These are phyloP conservation scores for Hepsetus odoe DNA, from an alignment of 2,113 vertebrate genomes.

Conservation along the genomic window DNA sequence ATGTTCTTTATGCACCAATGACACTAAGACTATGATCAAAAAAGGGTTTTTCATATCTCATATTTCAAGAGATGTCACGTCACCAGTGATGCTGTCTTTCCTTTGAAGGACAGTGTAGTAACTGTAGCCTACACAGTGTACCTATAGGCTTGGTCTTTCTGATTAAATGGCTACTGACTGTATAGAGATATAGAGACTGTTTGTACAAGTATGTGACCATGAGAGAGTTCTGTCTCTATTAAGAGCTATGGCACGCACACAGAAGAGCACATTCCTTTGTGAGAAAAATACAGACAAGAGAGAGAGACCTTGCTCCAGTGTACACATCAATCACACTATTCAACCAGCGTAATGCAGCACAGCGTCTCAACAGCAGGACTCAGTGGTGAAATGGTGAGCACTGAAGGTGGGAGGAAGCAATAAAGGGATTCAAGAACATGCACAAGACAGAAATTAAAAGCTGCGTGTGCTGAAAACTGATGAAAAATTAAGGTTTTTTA, in stretches of 20 bases:
- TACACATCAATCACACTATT: constrained; percentile 28
- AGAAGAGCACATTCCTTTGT: not conserved
- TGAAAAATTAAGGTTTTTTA: not conserved
- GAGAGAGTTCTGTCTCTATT: constrained; percentile 13
- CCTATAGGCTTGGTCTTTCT: no score
- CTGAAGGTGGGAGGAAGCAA: constrained; percentile 10
- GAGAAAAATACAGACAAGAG: not conserved
- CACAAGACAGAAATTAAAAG: not conserved
- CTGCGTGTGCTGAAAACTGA: not conserved
- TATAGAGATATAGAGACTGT: not conserved
- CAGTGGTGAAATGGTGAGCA: not conserved
- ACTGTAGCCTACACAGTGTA: no score
- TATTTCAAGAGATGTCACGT: no score
- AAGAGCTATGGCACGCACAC: not conserved
- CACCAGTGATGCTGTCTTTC: no score
- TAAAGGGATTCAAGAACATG: not conserved
- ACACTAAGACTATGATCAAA: no score
- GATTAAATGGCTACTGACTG: no score
- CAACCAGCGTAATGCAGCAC: constrained; percentile 31
- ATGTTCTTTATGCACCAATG: no score
- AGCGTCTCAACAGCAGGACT: not conserved
- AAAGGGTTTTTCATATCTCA: no score
- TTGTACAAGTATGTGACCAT: not conserved
- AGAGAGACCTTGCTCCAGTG: constrained; percentile 24
- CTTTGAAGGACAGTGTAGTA: no score